phyloP scores from a whole-genome alignment of 2,113 vertebrate species.

The Xyrauchen texanus region DNA sequence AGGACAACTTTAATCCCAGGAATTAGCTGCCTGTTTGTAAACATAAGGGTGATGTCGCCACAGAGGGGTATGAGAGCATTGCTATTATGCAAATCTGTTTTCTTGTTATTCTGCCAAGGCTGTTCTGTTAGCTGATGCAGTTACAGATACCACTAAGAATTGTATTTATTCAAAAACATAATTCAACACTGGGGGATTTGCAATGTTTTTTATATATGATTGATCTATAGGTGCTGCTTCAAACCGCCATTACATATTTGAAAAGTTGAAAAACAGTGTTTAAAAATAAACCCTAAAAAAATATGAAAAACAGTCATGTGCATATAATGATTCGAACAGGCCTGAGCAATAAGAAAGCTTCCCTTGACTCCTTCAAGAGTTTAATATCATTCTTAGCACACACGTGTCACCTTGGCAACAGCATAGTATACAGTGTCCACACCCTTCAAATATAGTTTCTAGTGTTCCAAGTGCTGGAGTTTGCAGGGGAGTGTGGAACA shows the following conservation, averaged over 20 bases:
- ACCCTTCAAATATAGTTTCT: not conserved
- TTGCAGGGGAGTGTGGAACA: slow-evolving; percentile 17
- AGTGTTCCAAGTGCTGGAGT: not conserved
- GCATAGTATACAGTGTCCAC: slow-evolving; percentile 13
- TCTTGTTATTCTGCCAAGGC: not conserved
- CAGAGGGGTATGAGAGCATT: not conserved
- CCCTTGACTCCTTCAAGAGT: not conserved
- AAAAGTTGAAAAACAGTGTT: too few species aligned
- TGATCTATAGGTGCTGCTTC: too few species aligned
- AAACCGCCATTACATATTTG: too few species aligned
- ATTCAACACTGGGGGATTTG: too few species aligned
- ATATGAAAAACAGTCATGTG: not conserved
- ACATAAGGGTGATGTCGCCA: not conserved
- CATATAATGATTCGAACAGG: not conserved
- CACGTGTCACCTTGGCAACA: slow-evolving; percentile 23
- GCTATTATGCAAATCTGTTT: slow-evolving; percentile 9
- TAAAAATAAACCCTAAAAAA: too few species aligned
- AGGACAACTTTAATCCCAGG: not conserved
- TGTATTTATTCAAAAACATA: not conserved
- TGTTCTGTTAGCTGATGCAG: not conserved
- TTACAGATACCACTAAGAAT: slow-evolving; percentile 3
- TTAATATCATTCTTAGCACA: not conserved
- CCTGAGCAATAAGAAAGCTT: not conserved
- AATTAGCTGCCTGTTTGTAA: not conserved
- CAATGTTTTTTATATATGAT: too few species aligned